phyloP scores from a whole-genome alignment of 2,113 vertebrate species.

The Oncorhynchus mykiss region DNA sequence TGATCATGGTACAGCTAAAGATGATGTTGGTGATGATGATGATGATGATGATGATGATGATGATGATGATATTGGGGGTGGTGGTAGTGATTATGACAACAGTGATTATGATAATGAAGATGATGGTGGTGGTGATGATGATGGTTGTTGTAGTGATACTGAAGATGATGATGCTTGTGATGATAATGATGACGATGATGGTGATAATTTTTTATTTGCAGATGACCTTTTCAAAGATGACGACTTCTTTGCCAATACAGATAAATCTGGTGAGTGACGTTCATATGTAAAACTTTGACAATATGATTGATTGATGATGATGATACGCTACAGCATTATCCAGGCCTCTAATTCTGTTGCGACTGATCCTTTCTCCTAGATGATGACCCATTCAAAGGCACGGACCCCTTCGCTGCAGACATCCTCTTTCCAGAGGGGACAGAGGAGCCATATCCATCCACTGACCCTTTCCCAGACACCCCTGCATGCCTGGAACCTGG shows the following conservation, averaged over 20 bases:
- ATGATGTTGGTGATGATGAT: background rate
- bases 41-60: background rate
- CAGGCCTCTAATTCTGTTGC: background rate
- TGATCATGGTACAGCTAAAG: background rate
- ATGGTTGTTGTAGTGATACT: background rate
- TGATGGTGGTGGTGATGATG: background rate
- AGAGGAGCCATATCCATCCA: slow-evolving; percentile 49
- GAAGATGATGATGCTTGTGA: background rate
- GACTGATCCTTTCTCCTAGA: slow-evolving; percentile 35
- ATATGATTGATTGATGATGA: background rate
- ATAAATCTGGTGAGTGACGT: slow-evolving; percentile 76
- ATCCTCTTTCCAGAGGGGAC: slow-evolving; percentile 80
- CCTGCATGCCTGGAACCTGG: background rate
- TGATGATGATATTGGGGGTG: background rate
- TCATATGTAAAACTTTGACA: background rate
- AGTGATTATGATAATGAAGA: background rate
- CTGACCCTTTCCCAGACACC: background rate
- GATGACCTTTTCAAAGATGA: slow-evolving; percentile 92
- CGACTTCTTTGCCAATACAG: slow-evolving; percentile 89
- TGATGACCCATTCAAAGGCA: slow-evolving; percentile 95
- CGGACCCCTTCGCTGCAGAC: slow-evolving; percentile 90
- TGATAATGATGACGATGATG: background rate
- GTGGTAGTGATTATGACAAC: background rate
- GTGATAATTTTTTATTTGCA: slow-evolving; percentile 47
- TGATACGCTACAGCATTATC: background rate